Conservation (phyloP, 2,888 invertebrate genomes). For the Netelia inedita region DNA sequence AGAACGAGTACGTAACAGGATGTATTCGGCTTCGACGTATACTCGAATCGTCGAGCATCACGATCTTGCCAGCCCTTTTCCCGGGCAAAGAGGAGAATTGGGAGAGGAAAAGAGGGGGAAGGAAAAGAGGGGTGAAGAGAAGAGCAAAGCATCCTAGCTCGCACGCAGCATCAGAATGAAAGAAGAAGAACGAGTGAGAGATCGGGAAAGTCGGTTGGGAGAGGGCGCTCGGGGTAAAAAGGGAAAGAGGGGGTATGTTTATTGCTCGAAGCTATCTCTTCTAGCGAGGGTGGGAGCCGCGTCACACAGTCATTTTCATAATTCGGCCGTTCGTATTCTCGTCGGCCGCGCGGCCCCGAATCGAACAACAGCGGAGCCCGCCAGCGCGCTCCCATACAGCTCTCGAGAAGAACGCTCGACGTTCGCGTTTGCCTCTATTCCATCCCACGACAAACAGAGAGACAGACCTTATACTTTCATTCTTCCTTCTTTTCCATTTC, state of each 20-base stretch:
- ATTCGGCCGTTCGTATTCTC: constrained; percentile 88
- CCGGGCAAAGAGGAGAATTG: constrained; percentile 43
- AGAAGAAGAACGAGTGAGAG: constrained; percentile 48
- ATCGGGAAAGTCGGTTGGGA: constrained; percentile 51
- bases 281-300: constrained; percentile 84
- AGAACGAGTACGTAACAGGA: constrained; percentile 26
- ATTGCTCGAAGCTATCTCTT: constrained; percentile 84
- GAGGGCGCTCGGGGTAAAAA: constrained; percentile 41
- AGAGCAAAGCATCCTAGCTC: constrained; percentile 17
- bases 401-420: constrained; percentile 72
- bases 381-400: constrained; percentile 76
- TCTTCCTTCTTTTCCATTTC: constrained; percentile 50
- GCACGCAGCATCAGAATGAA: constrained; percentile 41
- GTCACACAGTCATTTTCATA: constrained; percentile 87
- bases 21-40: constrained; percentile 51
- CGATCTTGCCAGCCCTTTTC: constrained; percentile 61
- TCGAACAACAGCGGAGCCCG: constrained; percentile 86
- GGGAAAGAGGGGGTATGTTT: constrained; percentile 82
- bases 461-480: constrained; percentile 48
- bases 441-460: constrained; percentile 51
- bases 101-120: neutral
- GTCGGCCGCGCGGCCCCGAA: constrained; percentile 85
- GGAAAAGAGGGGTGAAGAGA: constrained; percentile 42
- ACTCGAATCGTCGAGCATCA: constrained; percentile 60
- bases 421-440: constrained; percentile 50